Base-by-base conservation (phyloP, 2,113 vertebrate species). In the Malurus alboscapulatus region DNA sequence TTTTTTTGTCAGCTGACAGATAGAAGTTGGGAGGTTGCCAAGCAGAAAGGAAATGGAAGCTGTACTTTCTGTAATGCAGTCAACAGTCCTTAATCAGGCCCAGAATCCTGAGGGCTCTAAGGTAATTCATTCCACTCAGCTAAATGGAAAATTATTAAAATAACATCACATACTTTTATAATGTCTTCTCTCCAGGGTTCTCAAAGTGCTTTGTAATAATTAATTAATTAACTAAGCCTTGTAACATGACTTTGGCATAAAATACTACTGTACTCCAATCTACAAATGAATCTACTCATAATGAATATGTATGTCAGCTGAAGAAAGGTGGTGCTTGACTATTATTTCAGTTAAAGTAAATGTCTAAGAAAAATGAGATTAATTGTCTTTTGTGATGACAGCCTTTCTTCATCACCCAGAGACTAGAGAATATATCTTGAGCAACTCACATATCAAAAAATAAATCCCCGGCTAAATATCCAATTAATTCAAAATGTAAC, bases 71-170 rank as follows among this genome's bases (percentile, higher is more conserved):
- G 32, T 85, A 94, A 89, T 73, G 71, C 30, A 93, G 84, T 85
- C 74, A 92, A 79, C 74, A 94, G 58, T 90, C 50, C 48, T 92
- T 95, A 95, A 95, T 95, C 67, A 96, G 62, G 16, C 25, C 58
- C 58, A 83, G 58, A 38, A 76, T 76, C 78, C 71, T 85, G 50
- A 88, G 82, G 42, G 16, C 54, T 85, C 58, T 55, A 30, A 79
- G 26, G 42, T 83, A 79, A 94, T 85, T 96, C 78, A 80, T 89
- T 91, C 55, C 58, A 83, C 63, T 69, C 50, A 57, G 42, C 42
- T 95, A 94, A 94, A 96, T 85, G 47, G 82, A 90, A 93, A 79
- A 91, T 88, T 91, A 89, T 93, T 96, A 83, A 95, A 95, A 94
- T 93, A 87, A 75, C 88, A 90, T 78, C 68, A 77, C 76, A 47